These are phyloP conservation scores for Rostratula benghalensis DNA, from an alignment of 2,113 vertebrate species.

Conservation along the genomic window DNA sequence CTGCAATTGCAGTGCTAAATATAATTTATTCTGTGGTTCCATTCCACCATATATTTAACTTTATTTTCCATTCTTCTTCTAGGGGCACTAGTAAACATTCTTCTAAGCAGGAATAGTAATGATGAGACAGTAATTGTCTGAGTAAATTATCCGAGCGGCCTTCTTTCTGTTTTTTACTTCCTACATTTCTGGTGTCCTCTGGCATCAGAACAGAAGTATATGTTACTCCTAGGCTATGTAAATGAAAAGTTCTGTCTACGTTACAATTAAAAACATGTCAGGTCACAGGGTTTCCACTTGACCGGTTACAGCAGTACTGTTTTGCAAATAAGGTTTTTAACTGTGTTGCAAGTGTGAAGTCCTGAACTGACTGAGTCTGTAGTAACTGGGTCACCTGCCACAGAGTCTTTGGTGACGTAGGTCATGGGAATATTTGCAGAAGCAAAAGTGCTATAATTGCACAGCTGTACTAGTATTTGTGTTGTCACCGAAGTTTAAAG, in stretches of 20 bases:
- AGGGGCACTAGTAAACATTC: constrained; percentile 6
- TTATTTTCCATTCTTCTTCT: constrained; percentile 35
- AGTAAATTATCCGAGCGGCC: constrained; percentile 1
- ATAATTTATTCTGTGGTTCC: constrained; percentile 54
- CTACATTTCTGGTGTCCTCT: constrained; percentile 42
- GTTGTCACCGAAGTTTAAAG: not conserved
- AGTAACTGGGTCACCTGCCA: constrained; percentile 37
- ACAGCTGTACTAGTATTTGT: not conserved
- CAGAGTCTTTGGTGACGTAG: not conserved
- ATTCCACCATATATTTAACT: constrained; percentile 18
- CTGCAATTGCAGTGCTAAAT: constrained; percentile 40
- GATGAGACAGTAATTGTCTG: constrained; percentile 38
- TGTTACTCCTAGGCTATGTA: constrained; percentile 2
- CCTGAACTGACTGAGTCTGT: constrained; percentile 38
- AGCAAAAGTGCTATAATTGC: constrained; percentile 14
- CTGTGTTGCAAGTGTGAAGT: constrained; percentile 31
- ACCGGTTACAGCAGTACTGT: constrained; percentile 11
- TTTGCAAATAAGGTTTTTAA: constrained; percentile 57
- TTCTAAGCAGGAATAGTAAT: constrained; percentile 22
- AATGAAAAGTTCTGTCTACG: not conserved
- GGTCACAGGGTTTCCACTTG: constrained; percentile 16
- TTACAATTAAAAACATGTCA: not conserved
- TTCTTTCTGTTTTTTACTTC: not conserved
- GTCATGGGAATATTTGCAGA: constrained; percentile 39
- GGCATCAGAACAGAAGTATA: constrained; percentile 38